Conservation (phyloP, 2,113 vertebrate genomes). For the Melanotaenia duboulayi region DNA sequence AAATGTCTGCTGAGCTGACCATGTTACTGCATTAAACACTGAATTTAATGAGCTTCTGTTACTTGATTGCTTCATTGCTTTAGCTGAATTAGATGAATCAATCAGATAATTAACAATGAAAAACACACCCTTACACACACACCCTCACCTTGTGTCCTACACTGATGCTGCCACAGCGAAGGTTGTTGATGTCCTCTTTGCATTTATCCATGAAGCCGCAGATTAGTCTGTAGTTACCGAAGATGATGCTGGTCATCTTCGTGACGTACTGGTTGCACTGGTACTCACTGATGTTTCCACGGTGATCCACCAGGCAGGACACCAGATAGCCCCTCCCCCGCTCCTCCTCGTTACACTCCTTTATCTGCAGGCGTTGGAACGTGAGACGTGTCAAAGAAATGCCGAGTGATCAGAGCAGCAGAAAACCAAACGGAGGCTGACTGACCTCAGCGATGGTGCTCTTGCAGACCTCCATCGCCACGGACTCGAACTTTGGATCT, state of each 20-base stretch:
- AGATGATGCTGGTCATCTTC: slow-evolving; percentile 96
- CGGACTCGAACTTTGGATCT: slow-evolving; percentile 96
- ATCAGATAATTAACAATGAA: no score
- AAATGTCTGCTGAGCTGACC: no score
- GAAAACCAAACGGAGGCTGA: not conserved
- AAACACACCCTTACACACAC: slow-evolving; percentile 6
- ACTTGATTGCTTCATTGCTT: no score
- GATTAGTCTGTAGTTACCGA: slow-evolving; percentile 94
- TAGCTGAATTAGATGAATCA: no score
- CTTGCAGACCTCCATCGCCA: slow-evolving; percentile 95
- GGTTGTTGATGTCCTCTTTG: slow-evolving; percentile 90
- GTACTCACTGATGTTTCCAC: slow-evolving; percentile 94
- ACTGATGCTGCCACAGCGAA: slow-evolving; percentile 94
- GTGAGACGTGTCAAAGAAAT: no score
- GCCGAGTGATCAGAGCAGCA: not conserved
- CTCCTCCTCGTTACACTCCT: slow-evolving; percentile 93
- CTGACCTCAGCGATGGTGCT: slow-evolving; percentile 92
- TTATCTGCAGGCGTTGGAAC: slow-evolving; percentile 82
- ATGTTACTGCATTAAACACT: no score
- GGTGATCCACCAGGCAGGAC: slow-evolving; percentile 96
- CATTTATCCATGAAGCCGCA: slow-evolving; percentile 98
- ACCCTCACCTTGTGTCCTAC: slow-evolving; percentile 90
- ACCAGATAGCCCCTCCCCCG: slow-evolving; percentile 93
- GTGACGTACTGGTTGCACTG: slow-evolving; percentile 98
- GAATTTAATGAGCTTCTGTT: no score